These are phyloP conservation scores for Empidonax traillii DNA, from an alignment of 2,113 vertebrate genomes.

Conservation along the genomic window DNA sequence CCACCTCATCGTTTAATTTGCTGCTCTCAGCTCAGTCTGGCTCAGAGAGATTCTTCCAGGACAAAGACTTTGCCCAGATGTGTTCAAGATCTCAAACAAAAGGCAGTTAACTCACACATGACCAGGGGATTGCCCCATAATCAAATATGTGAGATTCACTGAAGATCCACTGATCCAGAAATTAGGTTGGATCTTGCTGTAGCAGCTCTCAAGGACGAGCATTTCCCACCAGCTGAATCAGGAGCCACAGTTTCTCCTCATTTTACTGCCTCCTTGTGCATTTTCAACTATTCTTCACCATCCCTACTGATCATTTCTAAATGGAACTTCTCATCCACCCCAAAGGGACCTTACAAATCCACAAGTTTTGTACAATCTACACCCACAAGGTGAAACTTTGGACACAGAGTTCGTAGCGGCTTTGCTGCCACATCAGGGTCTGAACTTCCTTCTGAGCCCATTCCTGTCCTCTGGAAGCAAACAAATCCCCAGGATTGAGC, in stretches of 20 bases:
- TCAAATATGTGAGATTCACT: not conserved
- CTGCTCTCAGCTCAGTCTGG: not conserved
- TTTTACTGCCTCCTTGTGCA: not conserved
- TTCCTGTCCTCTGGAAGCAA: not conserved
- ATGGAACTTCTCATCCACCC: not conserved
- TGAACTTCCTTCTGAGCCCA: not conserved
- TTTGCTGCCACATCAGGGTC: not conserved
- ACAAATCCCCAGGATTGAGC: not conserved
- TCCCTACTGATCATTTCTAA: not conserved
- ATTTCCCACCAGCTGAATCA: not conserved
- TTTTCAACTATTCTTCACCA: not conserved
- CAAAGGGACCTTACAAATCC: not conserved
- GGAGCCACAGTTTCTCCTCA: not conserved
- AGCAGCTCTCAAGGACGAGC: not conserved
- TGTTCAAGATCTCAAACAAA: not conserved
- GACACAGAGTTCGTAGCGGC: not conserved
- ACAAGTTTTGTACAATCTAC: not conserved
- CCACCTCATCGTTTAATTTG: conserved; percentile 15
- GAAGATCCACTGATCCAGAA: not conserved
- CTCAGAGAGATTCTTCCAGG: conserved; percentile 10
- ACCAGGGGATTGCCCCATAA: not conserved
- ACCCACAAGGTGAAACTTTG: not conserved
- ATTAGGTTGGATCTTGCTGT: not conserved
- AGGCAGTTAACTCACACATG: not conserved
- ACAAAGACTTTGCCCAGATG: conserved; percentile 20